Evolutionary conservation across 2,888 invertebrate genomes (phyloP), one percentile per base, ranked within the genome.

Genomic region (Acronicta alni): DNA sequence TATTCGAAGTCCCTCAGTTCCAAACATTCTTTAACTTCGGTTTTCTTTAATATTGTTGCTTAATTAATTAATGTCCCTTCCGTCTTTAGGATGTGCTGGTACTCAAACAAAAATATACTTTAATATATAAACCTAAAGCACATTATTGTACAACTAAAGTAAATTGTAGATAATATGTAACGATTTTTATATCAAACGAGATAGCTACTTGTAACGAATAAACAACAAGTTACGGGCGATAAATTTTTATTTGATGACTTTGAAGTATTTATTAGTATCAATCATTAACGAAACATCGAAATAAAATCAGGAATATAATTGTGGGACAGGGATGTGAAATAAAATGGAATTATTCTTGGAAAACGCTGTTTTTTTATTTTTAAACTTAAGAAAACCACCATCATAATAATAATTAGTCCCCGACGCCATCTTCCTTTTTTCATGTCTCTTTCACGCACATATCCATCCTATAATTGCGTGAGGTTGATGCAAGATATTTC

Each of bases 11-110:
- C 67, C 68, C 56, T 77, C 47, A 73, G 57, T 79, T 79, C 65
- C 74, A 67, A 78, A 72, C 63, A 77, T 82, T 79, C 74, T 77
- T 78, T 77, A 74, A 75, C 69, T 78, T 78, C 52, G 63, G 68
- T 73, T 76, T 78, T 75, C 73, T 76, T 75, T 69, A 75, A 77
- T 72, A 74, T 72, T 54, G 70, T 74, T 70, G 67, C 75, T 72
- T 84, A 81, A 80, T 80, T 84, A 83, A 81, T 81, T 81, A 80
- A 77, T 75, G 69, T 66, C 70, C 57, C 53, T 64, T 45, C 48
- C 41, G 52, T 46, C 58, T 48, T 47, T 44, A 52, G 20, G 51
- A 60, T 60, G 23, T 17, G 38, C 53, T 30, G 12, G 17, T 30
- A 14, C 16, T 26, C 0, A 53, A 49, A 14, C 5, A 2, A 55